A percentile compares a stretch with the other conserved stretches of the same genome.
phyloP scores from a whole-genome alignment of 2,113 vertebrate genomes.

The Chionis minor region DNA sequence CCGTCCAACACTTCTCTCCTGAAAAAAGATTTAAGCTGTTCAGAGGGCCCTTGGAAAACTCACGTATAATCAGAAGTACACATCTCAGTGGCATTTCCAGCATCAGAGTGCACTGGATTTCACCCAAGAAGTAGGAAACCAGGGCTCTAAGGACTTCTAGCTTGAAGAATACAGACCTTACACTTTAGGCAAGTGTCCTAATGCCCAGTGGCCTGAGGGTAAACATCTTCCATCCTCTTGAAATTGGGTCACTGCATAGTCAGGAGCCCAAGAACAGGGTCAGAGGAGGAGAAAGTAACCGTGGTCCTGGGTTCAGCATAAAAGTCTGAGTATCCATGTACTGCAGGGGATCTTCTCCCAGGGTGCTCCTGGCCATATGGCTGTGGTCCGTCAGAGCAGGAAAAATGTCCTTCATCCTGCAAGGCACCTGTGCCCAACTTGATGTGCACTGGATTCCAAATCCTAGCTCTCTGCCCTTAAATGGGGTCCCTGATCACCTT shows the following conservation, averaged over 20 bases:
- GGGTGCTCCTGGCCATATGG: rapidly evolving
- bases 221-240: background rate
- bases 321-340: background rate
- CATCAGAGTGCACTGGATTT: background rate
- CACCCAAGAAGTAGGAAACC: background rate
- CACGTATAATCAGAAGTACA: background rate
- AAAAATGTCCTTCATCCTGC: background rate
- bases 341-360: background rate
- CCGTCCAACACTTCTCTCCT: background rate
- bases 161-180: background rate
- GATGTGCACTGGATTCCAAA: background rate
- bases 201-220: background rate
- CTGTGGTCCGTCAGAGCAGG: background rate
- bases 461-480: background rate
- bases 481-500: background rate
- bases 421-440: background rate
- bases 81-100: background rate
- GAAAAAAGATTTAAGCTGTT: background rate
- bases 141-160: background rate
- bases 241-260: background rate
- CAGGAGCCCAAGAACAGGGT: background rate
- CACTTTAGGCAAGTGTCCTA: background rate
- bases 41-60: background rate
- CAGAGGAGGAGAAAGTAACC: background rate
- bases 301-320: background rate